These are phyloP conservation scores for Stenchaetothrips biformis DNA, from an alignment of 2,888 invertebrate genomes.

Conservation along the genomic window DNA sequence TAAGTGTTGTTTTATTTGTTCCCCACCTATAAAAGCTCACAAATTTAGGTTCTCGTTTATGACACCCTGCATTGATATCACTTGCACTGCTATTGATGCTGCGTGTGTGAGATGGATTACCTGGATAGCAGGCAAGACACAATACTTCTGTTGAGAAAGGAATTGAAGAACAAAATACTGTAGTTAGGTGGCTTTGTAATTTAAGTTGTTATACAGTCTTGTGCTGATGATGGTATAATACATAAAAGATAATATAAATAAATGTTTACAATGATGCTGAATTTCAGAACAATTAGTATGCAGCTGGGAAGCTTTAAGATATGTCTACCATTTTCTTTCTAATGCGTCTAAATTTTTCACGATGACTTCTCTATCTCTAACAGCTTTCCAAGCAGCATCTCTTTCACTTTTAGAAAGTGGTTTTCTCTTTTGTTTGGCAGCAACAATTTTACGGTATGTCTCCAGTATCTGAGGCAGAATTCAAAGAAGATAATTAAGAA, in stretches of 20 bases:
- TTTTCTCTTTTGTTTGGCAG: conserved; percentile 75
- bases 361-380: conserved; percentile 52
- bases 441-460: conserved; percentile 74
- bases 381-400: conserved; percentile 69
- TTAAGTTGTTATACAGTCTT: background rate
- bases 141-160: no score
- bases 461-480: conserved; percentile 59
- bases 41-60: no score
- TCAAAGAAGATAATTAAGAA: conserved; percentile 2
- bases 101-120: no score
- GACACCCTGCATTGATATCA: no score
- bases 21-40: no score
- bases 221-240: background rate
- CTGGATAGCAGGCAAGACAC: no score
- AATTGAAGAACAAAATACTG: background rate
- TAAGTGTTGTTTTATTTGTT: no score
- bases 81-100: no score
- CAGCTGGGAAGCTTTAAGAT: background rate
- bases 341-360: conserved; percentile 33
- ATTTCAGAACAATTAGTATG: background rate
- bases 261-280: background rate
- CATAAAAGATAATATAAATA: background rate
- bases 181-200: background rate
- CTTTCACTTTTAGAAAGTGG: conserved; percentile 73
- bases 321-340: background rate